Percentiles rank a stretch among this genome's conserved stretches.
These are phyloP conservation scores for Hippasteria phrygiana DNA, from an alignment of 53 echinoderm and acorn worm species.

Conservation along the genomic window DNA sequence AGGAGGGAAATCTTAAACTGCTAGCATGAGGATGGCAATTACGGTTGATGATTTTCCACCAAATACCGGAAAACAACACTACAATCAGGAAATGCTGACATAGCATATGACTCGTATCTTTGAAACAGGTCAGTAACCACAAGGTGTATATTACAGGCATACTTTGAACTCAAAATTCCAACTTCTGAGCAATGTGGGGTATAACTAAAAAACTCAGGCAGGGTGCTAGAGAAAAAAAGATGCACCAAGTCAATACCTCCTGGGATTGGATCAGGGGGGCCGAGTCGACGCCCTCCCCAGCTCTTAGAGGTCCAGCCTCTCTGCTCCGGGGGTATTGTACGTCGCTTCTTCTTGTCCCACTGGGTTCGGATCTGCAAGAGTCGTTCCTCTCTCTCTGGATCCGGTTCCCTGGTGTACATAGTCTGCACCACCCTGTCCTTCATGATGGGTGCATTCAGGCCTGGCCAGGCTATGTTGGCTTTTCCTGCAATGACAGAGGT, in stretches of 20 bases:
- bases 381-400: slow-evolving; percentile 83
- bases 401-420: slow-evolving; percentile 74
- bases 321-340: slow-evolving; percentile 80
- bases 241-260: slow-evolving; percentile 71
- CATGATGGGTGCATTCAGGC: slow-evolving; percentile 88
- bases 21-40: too few relatives aligned
- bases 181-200: too few relatives aligned
- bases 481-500: slow-evolving; percentile 53
- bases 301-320: slow-evolving; percentile 97
- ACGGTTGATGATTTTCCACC: too few relatives aligned
- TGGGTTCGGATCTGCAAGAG: slow-evolving; percentile 75
- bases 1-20: too few relatives aligned
- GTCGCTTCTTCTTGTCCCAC: slow-evolving; percentile 88
- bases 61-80: too few relatives aligned
- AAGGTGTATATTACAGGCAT: too few relatives aligned
- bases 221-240: background rate
- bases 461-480: slow-evolving; percentile 86
- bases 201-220: too few relatives aligned
- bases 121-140: too few relatives aligned
- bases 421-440: slow-evolving; percentile 73
- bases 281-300: slow-evolving; percentile 90
- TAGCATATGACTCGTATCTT: too few relatives aligned
- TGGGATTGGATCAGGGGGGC: slow-evolving; percentile 96
- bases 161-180: too few relatives aligned
- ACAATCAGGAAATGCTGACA: too few relatives aligned